These are phyloP conservation scores for Heterodera schachtii DNA, from an alignment of 1,140 invertebrate species.

Conservation along the genomic window DNA sequence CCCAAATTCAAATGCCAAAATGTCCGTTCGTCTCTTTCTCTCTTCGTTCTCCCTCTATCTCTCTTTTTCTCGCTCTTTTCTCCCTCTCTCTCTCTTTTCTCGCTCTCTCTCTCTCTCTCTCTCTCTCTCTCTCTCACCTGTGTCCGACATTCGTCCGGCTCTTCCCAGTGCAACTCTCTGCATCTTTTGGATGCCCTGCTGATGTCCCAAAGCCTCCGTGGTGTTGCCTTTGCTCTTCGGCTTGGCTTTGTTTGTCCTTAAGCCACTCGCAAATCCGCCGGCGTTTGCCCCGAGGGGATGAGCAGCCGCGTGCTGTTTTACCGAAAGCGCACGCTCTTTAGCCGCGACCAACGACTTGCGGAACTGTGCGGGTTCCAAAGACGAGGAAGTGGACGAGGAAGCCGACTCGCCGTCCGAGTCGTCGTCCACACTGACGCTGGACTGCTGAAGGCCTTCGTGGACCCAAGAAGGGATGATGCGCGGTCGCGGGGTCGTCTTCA, in stretches of 20 bases:
- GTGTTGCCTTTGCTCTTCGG: background rate
- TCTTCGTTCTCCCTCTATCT: no score
- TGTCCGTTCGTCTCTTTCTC: no score
- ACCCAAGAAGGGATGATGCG: constrained; percentile 64
- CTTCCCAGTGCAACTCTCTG: constrained; percentile 49
- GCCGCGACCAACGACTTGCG: constrained; percentile 28
- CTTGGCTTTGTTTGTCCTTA: background rate
- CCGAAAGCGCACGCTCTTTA: constrained; percentile 30
- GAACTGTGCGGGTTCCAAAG: constrained; percentile 38
- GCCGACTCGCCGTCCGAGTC: constrained; percentile 50
- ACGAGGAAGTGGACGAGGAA: constrained; percentile 32
- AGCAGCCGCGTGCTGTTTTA: constrained; percentile 19
- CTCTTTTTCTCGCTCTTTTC: no score
- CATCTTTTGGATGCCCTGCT: constrained; percentile 25
- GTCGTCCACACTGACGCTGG: constrained; percentile 61
- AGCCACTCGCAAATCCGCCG: background rate
- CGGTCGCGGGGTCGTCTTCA: constrained; percentile 50
- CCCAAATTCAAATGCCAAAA: no score
- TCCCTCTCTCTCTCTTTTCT: no score
- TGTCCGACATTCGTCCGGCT: constrained; percentile 48
- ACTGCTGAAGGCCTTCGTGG: constrained; percentile 60
- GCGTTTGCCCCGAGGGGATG: constrained; percentile 9
- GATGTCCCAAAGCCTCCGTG: constrained; percentile 2
- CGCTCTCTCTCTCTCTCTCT: no score
- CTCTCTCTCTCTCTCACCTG: constrained; percentile 2